phyloP scores from a whole-genome alignment of 2,113 vertebrate species.

The Ochotona princeps region DNA sequence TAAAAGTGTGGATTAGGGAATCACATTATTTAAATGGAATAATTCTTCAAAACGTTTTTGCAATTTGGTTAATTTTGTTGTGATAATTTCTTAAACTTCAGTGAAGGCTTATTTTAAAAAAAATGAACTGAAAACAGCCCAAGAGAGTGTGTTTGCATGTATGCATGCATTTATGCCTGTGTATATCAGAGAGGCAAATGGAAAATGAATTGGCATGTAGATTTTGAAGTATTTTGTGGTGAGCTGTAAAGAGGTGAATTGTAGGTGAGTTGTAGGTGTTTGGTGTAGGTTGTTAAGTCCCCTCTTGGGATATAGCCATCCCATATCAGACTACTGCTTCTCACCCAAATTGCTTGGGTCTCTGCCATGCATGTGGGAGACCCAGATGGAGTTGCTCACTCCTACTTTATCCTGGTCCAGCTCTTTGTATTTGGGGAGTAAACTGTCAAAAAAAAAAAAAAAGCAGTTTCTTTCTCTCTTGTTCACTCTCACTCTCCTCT shows the following conservation, averaged over 20 bases:
- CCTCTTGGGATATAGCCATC: no score
- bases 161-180: not conserved
- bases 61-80: not conserved
- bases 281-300: no score
- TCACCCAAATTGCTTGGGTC: no score
- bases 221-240: not conserved
- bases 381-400: no score
- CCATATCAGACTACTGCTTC: no score
- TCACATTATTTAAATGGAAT: not conserved
- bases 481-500: no score
- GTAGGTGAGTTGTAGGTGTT: no score
- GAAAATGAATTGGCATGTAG: not conserved
- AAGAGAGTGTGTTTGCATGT: not conserved
- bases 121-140: not conserved
- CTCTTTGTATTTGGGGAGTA: no score
- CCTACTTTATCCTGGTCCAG: no score
- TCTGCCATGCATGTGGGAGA: no score
- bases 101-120: not conserved
- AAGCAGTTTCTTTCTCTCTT: no score
- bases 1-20: not conserved
- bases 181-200: not conserved
- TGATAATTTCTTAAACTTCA: not conserved
- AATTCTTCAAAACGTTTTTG: not conserved
- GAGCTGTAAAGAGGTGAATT: not conserved
- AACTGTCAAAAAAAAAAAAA: no score